These are phyloP conservation scores for Charaxes varanes DNA, from an alignment of 1,140 invertebrate genomes.

Conservation along the genomic window DNA sequence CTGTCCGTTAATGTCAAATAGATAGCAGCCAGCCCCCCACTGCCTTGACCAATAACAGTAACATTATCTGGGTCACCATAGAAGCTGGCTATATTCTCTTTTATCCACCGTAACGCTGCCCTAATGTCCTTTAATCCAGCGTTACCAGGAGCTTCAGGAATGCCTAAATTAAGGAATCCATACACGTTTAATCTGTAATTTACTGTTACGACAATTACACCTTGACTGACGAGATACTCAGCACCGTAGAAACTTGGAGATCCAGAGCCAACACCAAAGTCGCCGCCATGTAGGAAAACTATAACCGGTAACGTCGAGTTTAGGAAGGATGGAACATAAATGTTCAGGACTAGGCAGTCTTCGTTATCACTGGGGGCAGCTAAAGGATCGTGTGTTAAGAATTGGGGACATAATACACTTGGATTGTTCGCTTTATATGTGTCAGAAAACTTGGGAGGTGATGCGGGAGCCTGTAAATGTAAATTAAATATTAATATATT, in stretches of 20 bases:
- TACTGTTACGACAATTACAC: constrained; percentile 72
- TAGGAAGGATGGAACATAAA: constrained; percentile 69
- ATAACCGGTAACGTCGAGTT: constrained; percentile 74
- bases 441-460: constrained; percentile 38
- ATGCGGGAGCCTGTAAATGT: constrained; percentile 44
- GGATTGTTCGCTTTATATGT: constrained; percentile 50
- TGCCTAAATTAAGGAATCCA: constrained; percentile 80
- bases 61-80: constrained; percentile 79
- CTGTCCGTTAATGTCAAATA: constrained; percentile 77
- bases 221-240: constrained; percentile 71
- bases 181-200: constrained; percentile 77
- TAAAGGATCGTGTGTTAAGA: constrained; percentile 45
- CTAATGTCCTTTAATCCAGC: constrained; percentile 75
- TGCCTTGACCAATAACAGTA: constrained; percentile 78
- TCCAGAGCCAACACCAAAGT: constrained; percentile 73
- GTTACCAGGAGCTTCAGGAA: constrained; percentile 60
- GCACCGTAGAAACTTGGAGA: constrained; percentile 70
- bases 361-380: constrained; percentile 51
- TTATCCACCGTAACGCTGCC: constrained; percentile 78
- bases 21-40: constrained; percentile 74
- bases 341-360: constrained; percentile 79
- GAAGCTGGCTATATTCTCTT: constrained; percentile 77
- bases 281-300: constrained; percentile 79
- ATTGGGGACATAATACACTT: constrained; percentile 52
- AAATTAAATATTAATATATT: constrained; percentile 3